These are phyloP conservation scores for Archips xylosteana DNA, from an alignment of 2,888 invertebrate genomes.

Conservation along the genomic window DNA sequence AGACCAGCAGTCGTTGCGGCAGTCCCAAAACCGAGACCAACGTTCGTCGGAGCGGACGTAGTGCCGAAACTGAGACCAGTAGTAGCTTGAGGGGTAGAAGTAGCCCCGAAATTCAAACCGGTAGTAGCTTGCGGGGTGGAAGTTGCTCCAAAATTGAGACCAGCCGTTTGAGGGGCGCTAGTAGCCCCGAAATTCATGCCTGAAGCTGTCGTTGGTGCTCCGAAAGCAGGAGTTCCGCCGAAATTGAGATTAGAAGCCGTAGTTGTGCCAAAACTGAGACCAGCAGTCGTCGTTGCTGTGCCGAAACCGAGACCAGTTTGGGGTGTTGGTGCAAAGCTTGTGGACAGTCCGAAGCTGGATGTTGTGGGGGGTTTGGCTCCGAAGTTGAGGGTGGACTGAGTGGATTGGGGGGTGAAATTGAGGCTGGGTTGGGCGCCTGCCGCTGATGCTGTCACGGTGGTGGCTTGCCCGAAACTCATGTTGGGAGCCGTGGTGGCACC, in stretches of 20 bases:
- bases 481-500: constrained; percentile 37
- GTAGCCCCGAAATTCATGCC: neutral
- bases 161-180: constrained; percentile 34
- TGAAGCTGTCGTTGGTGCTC: neutral
- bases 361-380: constrained; percentile 33
- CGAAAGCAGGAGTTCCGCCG: neutral
- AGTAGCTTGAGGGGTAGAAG: constrained; percentile 42
- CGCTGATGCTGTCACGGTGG: neutral
- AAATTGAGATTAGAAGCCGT: neutral
- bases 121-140: constrained; percentile 41
- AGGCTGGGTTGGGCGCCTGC: neutral
- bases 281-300: constrained; percentile 35
- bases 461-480: constrained; percentile 16
- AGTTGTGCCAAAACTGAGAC: constrained; percentile 48
- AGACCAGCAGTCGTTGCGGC: constrained; percentile 43
- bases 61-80: constrained; percentile 38
- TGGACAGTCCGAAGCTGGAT: neutral
- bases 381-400: constrained; percentile 18
- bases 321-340: neutral
- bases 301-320: constrained; percentile 6
- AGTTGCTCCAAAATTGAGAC: constrained; percentile 47
- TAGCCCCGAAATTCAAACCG: constrained; percentile 50
- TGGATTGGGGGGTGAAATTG: neutral
- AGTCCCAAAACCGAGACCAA: constrained; percentile 47
- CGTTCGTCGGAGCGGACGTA: neutral